phyloP scores from a whole-genome alignment of 2,797 vertebrate species.

The Morelia viridis region DNA sequence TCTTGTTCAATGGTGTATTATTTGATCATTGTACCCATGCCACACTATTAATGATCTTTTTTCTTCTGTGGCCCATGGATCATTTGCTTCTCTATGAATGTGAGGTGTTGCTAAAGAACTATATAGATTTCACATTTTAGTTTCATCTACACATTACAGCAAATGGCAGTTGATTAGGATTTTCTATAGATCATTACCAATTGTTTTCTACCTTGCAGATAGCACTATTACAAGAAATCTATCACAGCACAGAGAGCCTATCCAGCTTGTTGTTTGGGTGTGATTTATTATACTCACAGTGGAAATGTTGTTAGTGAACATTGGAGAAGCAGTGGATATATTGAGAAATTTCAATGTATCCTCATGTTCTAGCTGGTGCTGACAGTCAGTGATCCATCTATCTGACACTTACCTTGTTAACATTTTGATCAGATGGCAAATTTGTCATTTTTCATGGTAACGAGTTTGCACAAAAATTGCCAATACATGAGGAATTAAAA shows the following conservation, averaged over 20 bases:
- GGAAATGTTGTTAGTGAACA: conserved; percentile 83
- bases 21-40: conserved; percentile 57
- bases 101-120: conserved; percentile 53
- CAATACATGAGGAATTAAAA: conserved; percentile 73
- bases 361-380: conserved; percentile 83
- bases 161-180: conserved; percentile 79
- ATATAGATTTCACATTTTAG: conserved; percentile 64
- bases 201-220: conserved; percentile 78
- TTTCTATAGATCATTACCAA: conserved; percentile 85
- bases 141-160: conserved; percentile 68
- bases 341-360: conserved; percentile 92
- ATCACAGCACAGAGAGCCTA: conserved; percentile 77
- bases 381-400: conserved; percentile 90
- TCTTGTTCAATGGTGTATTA: conserved; percentile 55
- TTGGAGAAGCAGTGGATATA: conserved; percentile 81
- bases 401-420: conserved; percentile 92
- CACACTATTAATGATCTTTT: conserved; percentile 65
- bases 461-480: conserved; percentile 80
- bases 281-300: conserved; percentile 84
- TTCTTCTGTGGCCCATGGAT: conserved; percentile 52
- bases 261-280: conserved; percentile 79
- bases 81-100: conserved; percentile 35
- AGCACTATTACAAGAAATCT: conserved; percentile 74
- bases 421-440: conserved; percentile 90
- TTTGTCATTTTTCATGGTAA: conserved; percentile 86